Percentiles rank a stretch among this genome's conserved stretches.
These are phyloP conservation scores for Mesochorus sp. DNA, from an alignment of 2,888 invertebrate genomes.

Conservation along the genomic window DNA sequence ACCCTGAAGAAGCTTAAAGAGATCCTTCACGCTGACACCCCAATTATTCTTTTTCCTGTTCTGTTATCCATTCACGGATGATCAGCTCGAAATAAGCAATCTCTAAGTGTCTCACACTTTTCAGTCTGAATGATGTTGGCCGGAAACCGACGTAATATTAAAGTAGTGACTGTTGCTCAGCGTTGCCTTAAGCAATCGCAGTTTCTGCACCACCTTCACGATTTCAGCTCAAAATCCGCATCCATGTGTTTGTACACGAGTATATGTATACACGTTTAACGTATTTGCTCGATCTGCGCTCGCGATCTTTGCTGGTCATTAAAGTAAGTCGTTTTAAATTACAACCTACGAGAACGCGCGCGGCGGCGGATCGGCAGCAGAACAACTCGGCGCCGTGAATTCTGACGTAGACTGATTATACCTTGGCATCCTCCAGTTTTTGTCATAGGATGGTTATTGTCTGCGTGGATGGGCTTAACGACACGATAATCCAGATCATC, in stretches of 20 bases:
- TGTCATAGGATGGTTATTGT: slow-evolving; percentile 65
- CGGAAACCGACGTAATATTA: too few species aligned
- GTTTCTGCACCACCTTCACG: not conserved
- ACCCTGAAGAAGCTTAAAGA: too few species aligned
- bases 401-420: slow-evolving; percentile 65
- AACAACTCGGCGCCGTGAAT: slow-evolving; percentile 57
- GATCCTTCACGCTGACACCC: too few species aligned
- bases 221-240: not conserved
- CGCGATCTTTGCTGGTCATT: slow-evolving; percentile 60
- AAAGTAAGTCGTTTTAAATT: slow-evolving; percentile 70
- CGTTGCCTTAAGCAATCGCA: not conserved
- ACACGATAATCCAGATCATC: slow-evolving; percentile 13
- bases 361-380: slow-evolving; percentile 45
- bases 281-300: slow-evolving; percentile 47
- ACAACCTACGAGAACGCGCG: slow-evolving; percentile 62
- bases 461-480: slow-evolving; percentile 36
- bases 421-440: slow-evolving; percentile 58
- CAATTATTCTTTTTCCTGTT: too few species aligned
- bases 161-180: not conserved
- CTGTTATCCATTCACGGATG: too few species aligned
- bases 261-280: slow-evolving; percentile 39
- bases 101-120: too few species aligned
- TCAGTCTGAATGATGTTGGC: too few species aligned
- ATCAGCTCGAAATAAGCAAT: too few species aligned
- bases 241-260: slow-evolving; percentile 11